These are phyloP conservation scores for Grus americana DNA, from an alignment of 2,113 vertebrate genomes.

Conservation along the genomic window DNA sequence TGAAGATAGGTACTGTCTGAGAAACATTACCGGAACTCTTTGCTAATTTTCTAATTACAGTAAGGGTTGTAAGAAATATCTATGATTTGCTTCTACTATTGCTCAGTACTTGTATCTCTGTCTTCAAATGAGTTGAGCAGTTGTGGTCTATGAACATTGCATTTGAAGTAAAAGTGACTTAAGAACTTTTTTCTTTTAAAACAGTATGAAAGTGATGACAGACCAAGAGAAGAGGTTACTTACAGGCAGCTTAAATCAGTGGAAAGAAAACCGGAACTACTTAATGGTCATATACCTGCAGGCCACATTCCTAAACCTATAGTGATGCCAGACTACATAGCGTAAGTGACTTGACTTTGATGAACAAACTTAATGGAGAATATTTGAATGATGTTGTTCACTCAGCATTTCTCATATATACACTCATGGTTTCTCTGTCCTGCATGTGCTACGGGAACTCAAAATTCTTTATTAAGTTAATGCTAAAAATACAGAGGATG, in stretches of 20 bases:
- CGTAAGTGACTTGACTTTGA: constrained; percentile 79
- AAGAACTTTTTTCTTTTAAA: not conserved
- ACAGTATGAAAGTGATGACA: constrained; percentile 63
- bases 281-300: constrained; percentile 88
- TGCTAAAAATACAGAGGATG: not conserved
- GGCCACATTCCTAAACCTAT: constrained; percentile 95
- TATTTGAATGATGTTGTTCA: not conserved
- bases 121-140: not conserved
- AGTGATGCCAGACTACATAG: constrained; percentile 92
- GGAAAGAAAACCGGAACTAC: constrained; percentile 81
- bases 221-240: constrained; percentile 54
- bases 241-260: constrained; percentile 57
- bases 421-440: not conserved
- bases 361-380: not conserved
- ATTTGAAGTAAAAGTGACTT: not conserved
- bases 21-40: not conserved
- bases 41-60: not conserved
- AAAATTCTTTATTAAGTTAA: not conserved
- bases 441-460: not conserved
- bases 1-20: not conserved
- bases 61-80: not conserved
- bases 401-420: not conserved
- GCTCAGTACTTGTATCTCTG: not conserved
- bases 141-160: not conserved
- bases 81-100: not conserved